phyloP scores from a whole-genome alignment of 2,113 vertebrate species.

The Ondatra zibethicus region DNA sequence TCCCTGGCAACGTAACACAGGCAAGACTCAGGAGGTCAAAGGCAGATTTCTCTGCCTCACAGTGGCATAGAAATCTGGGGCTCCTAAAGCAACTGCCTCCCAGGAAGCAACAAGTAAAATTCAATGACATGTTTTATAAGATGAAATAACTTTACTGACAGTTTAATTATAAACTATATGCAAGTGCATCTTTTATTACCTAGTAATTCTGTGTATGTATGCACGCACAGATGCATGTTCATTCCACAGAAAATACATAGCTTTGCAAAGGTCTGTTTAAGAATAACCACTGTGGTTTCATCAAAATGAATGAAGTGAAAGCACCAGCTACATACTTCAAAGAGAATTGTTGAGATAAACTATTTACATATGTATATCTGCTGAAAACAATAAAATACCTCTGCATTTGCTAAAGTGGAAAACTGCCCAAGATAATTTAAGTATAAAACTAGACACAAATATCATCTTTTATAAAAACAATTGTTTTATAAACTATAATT shows the following conservation, averaged over 20 bases:
- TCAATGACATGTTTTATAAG: neutral
- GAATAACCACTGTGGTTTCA: neutral
- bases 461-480: neutral
- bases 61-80: neutral
- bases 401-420: neutral
- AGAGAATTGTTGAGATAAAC: neutral
- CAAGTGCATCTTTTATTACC: neutral
- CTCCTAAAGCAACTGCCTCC: neutral
- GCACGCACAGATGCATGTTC: neutral
- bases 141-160: neutral
- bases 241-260: neutral
- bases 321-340: neutral
- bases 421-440: neutral
- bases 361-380: neutral
- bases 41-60: neutral
- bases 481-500: conserved; percentile 15
- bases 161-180: neutral
- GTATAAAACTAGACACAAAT: neutral
- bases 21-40: neutral
- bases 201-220: neutral
- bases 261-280: conserved; percentile 37
- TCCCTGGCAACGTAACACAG: neutral
- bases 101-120: neutral
- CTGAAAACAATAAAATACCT: neutral
- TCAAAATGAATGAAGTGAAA: neutral